Base-by-base conservation (phyloP, 2,888 invertebrate genomes). In the Rhaphigaster nebulosa region DNA sequence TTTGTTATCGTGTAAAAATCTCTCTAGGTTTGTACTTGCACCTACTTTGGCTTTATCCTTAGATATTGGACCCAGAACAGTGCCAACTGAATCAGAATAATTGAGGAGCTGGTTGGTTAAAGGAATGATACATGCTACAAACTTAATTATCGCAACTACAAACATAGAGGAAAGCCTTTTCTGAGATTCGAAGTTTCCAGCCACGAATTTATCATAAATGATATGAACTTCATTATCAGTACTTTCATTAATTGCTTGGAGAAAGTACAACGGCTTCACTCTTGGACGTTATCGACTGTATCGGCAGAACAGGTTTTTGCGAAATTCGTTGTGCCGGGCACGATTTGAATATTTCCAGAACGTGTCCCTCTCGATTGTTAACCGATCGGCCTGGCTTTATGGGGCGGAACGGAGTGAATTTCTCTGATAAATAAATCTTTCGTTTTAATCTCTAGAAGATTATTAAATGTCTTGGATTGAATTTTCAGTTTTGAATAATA, bases 361-460 rank as follows among this genome's bases (percentile, higher is more conserved):
- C 65, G 65, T 65, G 65, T 65, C 65, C 29, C 65, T 65, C 13
- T 15, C 65, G 65, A 65, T 65, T 65, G 65, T 65, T 65, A 65
- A 18, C 29, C 26, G 60, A n/a, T n/a, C 60, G 60, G 12, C n/a
- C 60, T 29, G 4, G 60, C 29, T 65, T 65, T 65, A 65, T 65
- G 65, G 65, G 3, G 29, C 65, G 65, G 65, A 65, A 65, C 65
- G 65, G 65, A 29, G 29, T 6, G 15, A 65, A 65, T 65, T 65
- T 65, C 65, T 15, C 65, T 65, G 65, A 65, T 65, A 29, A 29
- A 65, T 65, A 65, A 65, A 29, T 65, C 29, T 15, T 65, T 29
- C 29, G 65, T 65, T 65, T 65, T 65, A 65, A 65, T 65, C 29
- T 65, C 29, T 4, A 15, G 29, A 4, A 65, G 65, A 65, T 65